Evolutionary conservation across 2,888 invertebrate genomes (phyloP).

Genomic region (Tuberolachnus salignus): DNA sequence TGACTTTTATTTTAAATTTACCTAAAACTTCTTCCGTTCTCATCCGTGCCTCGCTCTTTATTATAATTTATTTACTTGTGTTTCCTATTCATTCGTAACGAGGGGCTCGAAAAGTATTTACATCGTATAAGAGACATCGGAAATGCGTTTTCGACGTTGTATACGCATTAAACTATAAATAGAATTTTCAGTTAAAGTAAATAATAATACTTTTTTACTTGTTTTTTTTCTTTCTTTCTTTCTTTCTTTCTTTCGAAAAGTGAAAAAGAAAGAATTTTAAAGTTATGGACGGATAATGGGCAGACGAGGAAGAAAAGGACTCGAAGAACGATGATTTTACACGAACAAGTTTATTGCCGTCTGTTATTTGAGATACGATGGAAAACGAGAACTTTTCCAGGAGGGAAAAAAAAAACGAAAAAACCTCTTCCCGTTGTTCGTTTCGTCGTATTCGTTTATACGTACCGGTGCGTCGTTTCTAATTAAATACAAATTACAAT

Average conservation of each 20-base stretch:
- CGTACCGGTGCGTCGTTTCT: not conserved
- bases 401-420: not conserved
- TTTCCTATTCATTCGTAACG: constrained; percentile 14
- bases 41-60: not conserved
- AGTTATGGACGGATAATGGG: too few relatives aligned
- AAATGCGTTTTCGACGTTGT: not conserved
- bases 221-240: constrained; percentile 15
- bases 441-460: not conserved
- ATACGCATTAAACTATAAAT: constrained; percentile 11
- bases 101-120: constrained; percentile 1
- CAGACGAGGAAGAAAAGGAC: not conserved
- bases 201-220: constrained; percentile 14
- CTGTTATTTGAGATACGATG: not conserved
- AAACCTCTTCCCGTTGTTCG: too few relatives aligned
- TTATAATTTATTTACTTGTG: not conserved
- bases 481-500: too few relatives aligned
- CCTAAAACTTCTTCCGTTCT: constrained; percentile 5
- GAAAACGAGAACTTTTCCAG: not conserved
- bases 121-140: not conserved
- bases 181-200: constrained; percentile 31
- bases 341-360: not conserved
- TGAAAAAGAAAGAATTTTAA: not conserved
- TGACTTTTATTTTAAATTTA: constrained; percentile 48
- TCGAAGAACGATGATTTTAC: not conserved
- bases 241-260: not conserved